phyloP scores from a whole-genome alignment of 2,888 invertebrate species.

The Chrysodeixis includens region DNA sequence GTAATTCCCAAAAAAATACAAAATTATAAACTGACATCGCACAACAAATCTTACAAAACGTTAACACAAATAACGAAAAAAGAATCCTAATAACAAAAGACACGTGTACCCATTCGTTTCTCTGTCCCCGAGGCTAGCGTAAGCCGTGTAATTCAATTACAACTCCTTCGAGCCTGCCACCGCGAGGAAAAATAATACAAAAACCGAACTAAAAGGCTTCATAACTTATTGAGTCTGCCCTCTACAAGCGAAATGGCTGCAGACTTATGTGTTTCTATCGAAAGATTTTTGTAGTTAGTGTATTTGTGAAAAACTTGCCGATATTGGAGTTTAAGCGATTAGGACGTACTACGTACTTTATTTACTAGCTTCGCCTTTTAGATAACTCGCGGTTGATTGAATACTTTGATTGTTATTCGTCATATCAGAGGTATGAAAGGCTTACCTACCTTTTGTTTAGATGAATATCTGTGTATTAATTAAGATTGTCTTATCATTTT shows the following conservation, averaged over 20 bases:
- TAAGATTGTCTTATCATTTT: no score
- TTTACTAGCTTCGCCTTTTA: no score
- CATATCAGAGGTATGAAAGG: no score
- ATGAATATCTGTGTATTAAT: no score
- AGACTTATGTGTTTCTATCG: slow-evolving; percentile 35
- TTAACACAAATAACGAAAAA: slow-evolving; percentile 3
- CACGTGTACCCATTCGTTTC: slow-evolving; percentile 38
- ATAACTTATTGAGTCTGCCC: slow-evolving; percentile 63
- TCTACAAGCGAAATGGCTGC: slow-evolving; percentile 32
- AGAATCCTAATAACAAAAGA: slow-evolving; percentile 12
- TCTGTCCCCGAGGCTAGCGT: slow-evolving; percentile 60
- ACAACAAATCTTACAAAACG: neutral
- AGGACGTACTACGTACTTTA: no score
- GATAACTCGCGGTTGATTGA: no score
- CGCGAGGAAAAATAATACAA: slow-evolving; percentile 69
- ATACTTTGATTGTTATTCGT: no score
- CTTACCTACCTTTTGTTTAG: no score
- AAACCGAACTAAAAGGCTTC: slow-evolving; percentile 77
- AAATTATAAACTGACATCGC: neutral
- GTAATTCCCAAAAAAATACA: neutral
- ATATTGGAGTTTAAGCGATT: no score
- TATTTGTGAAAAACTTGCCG: slow-evolving; percentile 44
- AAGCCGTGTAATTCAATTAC: slow-evolving; percentile 83
- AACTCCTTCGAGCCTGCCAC: slow-evolving; percentile 68
- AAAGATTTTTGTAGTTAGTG: slow-evolving; percentile 34